Conservation (phyloP, 2,113 vertebrate species). For the Cercocebus atys region DNA sequence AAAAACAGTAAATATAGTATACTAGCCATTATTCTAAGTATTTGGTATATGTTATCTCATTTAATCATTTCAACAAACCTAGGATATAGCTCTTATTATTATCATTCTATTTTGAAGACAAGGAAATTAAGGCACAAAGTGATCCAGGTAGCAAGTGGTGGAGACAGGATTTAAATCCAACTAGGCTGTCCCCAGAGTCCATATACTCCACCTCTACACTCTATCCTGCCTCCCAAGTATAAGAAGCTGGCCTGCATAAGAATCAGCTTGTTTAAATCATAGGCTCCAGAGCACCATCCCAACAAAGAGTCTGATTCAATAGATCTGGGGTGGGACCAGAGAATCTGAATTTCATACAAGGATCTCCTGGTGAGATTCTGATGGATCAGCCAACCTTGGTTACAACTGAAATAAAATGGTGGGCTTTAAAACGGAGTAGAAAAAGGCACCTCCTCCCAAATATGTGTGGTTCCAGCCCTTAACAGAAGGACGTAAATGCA, state of each 20-base stretch:
- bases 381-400: background rate
- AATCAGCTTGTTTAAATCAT: background rate
- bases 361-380: background rate
- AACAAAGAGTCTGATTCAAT: background rate
- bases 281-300: background rate
- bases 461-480: background rate
- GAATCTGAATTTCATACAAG: background rate
- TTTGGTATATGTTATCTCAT: background rate
- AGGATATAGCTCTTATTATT: background rate
- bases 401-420: background rate
- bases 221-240: background rate
- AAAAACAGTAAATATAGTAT: background rate
- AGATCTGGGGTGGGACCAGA: background rate
- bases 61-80: background rate
- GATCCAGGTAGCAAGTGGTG: background rate
- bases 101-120: background rate
- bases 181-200: background rate
- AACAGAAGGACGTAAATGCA: background rate
- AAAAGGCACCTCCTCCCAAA: background rate
- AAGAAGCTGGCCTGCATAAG: background rate
- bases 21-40: background rate
- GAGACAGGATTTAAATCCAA: background rate
- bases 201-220: background rate
- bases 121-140: background rate
- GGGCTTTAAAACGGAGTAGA: background rate